Evolutionary conservation across 1,140 invertebrate genomes (phyloP).

Genomic region (Psilanteris sp.): DNA sequence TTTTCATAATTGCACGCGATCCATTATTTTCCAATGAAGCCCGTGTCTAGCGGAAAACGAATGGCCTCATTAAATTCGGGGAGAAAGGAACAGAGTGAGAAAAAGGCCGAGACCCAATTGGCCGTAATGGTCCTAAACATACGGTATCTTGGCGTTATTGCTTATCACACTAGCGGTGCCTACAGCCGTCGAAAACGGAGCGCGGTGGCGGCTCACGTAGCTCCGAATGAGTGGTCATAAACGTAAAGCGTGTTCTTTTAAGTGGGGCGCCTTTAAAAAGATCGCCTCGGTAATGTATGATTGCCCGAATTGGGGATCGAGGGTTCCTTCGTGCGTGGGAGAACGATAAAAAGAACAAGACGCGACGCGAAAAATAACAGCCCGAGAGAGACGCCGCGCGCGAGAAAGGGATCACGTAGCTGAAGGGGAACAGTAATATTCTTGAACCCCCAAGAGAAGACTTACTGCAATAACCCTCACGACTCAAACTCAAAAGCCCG

Average conservation of each 20-base stretch:
- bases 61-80: conserved; percentile 38
- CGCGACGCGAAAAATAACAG: conserved; percentile 50
- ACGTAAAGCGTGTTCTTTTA: conserved; percentile 80
- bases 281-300: conserved; percentile 75
- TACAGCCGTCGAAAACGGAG: conserved; percentile 65
- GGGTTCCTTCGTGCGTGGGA: conserved; percentile 61
- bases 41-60: conserved; percentile 35
- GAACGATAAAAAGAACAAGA: conserved; percentile 59
- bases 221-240: conserved; percentile 77
- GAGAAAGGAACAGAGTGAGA: conserved; percentile 23
- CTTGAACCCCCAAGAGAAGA: conserved; percentile 79
- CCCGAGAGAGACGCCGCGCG: conserved; percentile 28
- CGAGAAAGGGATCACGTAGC: conserved; percentile 22
- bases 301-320: conserved; percentile 66
- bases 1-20: conserved; percentile 29
- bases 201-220: conserved; percentile 66
- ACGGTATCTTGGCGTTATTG: conserved; percentile 69
- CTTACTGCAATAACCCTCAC: conserved; percentile 79
- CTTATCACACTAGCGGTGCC: conserved; percentile 69
- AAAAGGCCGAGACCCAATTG: conserved; percentile 40
- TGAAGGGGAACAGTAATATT: conserved; percentile 75
- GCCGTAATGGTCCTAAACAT: conserved; percentile 63
- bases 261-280: conserved; percentile 79
- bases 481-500: conserved; percentile 74
- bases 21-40: conserved; percentile 48